Evolutionary conservation across 1,140 invertebrate species (phyloP), one percentile per base, ranked within the genome.

Genomic region (Dinoponera quadriceps): DNA sequence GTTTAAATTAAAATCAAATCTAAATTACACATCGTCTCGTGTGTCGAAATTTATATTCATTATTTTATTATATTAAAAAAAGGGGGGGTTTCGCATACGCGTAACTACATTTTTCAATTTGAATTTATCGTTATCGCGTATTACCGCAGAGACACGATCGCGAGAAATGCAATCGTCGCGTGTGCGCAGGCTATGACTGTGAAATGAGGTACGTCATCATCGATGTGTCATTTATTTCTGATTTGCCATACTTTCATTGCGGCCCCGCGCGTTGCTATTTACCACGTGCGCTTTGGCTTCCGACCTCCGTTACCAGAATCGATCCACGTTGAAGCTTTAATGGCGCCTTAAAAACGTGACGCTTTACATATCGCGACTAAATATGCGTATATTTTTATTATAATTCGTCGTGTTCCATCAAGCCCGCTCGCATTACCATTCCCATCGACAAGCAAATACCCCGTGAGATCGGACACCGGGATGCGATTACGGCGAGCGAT

Each of bases 301-400:
- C n/a, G n/a, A 44, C 18, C 57, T 63, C 9, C 9, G 27, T 75
- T 75, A 62, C 51, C 27, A 49, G 13, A 27, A 18, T 7, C 22
- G 22, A 48, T n/a, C 18, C 27, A 25, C 25, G 38, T 75, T 62
- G 60, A 77, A 77, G 54, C 44, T 77, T 77, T 77, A 77, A 65
- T 65, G 73, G 9, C 27, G 51, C 33, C 60, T 77, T 65, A 77
- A 77, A 77, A 77, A 59, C 59, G 16, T 14, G 14, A 65, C 16
- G 60, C 65, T 77, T 77, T 65, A 73, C 18, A 4, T 74, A 62
- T 44, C 44, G 3, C 16, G 16, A 65, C 38, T 54, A 77, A 65
- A 75, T 65, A 75, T 51, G 9, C 27, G 38, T 13, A 4, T 57
- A 72, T 69, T 69, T 71, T 49, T 38, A n/a, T n/a, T n/a, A n/a